Evolutionary conservation across 2,888 invertebrate genomes (phyloP).

Genomic region (Tetramorium bicarinatum): DNA sequence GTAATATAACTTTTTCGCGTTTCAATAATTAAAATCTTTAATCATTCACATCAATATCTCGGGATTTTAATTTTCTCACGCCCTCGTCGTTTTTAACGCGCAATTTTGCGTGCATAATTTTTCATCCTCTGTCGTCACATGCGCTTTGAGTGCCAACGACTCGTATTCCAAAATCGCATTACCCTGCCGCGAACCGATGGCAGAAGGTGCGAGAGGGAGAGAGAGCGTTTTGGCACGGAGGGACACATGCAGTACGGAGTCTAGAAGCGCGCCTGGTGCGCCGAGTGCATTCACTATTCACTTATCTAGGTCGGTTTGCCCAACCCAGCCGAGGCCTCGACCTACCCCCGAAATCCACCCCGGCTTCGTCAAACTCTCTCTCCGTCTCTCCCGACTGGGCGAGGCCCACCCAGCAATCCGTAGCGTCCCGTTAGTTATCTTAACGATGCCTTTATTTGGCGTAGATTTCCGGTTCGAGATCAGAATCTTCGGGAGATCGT

Average conservation of each 20-base stretch:
- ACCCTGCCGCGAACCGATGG: conserved; percentile 44
- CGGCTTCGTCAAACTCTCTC: conserved; percentile 46
- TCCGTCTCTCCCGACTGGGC: not conserved
- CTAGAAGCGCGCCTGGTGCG: conserved; percentile 61
- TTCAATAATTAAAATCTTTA: not conserved
- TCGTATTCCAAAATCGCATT: conserved; percentile 70
- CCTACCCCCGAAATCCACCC: conserved; percentile 70
- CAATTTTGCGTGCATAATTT: not conserved
- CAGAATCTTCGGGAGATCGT: conserved; percentile 31
- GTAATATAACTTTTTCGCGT: not conserved
- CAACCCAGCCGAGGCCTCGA: conserved; percentile 76
- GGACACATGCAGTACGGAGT: conserved; percentile 62
- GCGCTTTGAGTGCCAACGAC: conserved; percentile 40
- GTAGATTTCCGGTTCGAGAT: conserved; percentile 11
- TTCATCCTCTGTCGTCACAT: conserved; percentile 19
- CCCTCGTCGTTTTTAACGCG: not conserved
- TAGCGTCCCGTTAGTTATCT: conserved; percentile 60
- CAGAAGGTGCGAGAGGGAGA: conserved; percentile 4
- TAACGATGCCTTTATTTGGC: conserved; percentile 61
- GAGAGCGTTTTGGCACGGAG: conserved; percentile 62
- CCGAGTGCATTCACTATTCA: conserved; percentile 81
- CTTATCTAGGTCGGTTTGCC: conserved; percentile 84
- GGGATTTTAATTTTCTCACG: not conserved
- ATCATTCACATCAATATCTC: not conserved
- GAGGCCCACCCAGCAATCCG: conserved; percentile 14